Percentiles rank a stretch among this genome's conserved stretches.
These are phyloP conservation scores for Hartigia nigra DNA, from an alignment of 2,888 invertebrate genomes.

Conservation along the genomic window DNA sequence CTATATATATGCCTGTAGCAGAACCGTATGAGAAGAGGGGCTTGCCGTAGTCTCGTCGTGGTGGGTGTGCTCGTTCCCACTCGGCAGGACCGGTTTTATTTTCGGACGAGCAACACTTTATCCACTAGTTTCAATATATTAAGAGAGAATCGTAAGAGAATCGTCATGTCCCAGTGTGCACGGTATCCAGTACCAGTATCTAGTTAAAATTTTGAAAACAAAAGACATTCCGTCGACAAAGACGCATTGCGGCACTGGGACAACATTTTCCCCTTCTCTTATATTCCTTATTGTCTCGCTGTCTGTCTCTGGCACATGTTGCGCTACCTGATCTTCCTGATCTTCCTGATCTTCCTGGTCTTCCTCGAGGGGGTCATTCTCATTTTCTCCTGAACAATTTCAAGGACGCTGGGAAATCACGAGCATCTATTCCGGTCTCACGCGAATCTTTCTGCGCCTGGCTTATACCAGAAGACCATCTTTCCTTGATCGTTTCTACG, in stretches of 20 bases:
- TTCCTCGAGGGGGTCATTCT: too few species aligned
- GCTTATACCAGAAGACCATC: background rate
- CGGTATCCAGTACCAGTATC: background rate
- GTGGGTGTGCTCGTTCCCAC: conserved; percentile 11
- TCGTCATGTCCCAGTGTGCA: background rate
- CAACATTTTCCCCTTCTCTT: background rate
- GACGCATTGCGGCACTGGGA: background rate
- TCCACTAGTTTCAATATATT: conserved; percentile 3
- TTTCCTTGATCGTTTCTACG: background rate
- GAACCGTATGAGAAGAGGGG: background rate
- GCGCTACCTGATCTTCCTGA: background rate
- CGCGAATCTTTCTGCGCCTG: background rate
- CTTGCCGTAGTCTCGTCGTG: background rate
- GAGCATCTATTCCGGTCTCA: background rate
- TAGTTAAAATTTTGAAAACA: background rate
- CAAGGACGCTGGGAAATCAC: too few species aligned
- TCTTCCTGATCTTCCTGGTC: background rate
- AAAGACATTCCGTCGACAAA: background rate
- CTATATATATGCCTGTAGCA: background rate
- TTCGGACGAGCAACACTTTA: conserved; percentile 7
- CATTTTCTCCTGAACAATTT: background rate
- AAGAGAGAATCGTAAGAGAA: background rate
- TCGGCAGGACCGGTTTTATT: conserved; percentile 4
- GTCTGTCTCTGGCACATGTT: background rate
- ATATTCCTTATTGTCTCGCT: background rate